Conservation (phyloP, 2,797 vertebrate species). For the Leucoraja ocellata region DNA sequence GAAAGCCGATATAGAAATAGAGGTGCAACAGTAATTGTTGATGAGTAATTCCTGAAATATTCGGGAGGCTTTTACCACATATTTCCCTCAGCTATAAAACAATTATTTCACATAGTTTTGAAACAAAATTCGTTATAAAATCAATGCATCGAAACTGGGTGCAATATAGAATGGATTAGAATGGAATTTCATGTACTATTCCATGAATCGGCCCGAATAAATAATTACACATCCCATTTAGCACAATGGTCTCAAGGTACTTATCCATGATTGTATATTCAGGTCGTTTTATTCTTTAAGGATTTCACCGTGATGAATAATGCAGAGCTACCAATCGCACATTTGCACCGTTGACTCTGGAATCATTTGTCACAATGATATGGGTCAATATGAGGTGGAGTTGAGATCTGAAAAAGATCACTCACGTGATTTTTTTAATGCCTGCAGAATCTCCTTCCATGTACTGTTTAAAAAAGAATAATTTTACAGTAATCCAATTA, state of each 20-base stretch:
- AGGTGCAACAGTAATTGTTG: not conserved
- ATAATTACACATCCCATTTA: not conserved
- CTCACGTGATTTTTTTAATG: not conserved
- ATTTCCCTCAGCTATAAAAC: not conserved
- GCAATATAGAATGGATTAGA: not conserved
- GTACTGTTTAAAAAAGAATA: not conserved
- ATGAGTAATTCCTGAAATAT: not conserved
- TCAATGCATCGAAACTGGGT: not conserved
- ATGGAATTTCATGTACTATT: not conserved
- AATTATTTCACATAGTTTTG: not conserved
- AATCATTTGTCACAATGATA: not conserved
- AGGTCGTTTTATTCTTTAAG: slow-evolving; percentile 1
- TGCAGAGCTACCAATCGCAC: slow-evolving; percentile 18
- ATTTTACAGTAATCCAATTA: not conserved
- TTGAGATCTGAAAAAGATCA: not conserved
- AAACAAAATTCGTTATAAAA: not conserved
- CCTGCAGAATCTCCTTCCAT: not conserved
- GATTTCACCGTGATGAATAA: not conserved
- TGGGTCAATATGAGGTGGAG: not conserved
- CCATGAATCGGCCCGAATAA: not conserved
- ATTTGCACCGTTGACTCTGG: not conserved
- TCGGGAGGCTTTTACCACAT: not conserved
- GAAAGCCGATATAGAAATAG: not conserved
- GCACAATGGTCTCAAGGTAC: not conserved
- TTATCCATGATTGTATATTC: not conserved